These are phyloP conservation scores for Catharus bicknelli DNA, from an alignment of 2,113 vertebrate species.

Conservation along the genomic window DNA sequence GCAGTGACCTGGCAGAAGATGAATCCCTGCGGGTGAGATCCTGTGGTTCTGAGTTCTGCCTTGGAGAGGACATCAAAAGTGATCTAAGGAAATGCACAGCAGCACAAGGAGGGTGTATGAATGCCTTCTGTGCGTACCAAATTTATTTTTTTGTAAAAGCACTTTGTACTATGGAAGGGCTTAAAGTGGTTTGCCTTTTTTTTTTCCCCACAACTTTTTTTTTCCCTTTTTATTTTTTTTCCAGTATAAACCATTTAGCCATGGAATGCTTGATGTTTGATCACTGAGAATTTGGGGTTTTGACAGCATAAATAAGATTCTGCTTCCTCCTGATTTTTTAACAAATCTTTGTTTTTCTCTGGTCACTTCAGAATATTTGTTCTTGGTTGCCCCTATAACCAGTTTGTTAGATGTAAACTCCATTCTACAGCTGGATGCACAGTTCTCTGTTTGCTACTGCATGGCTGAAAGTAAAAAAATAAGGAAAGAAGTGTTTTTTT, in stretches of 20 bases:
- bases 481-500: not conserved
- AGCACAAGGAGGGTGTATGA: not conserved
- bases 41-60: not conserved
- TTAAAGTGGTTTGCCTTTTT: not conserved
- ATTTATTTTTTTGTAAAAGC: not conserved
- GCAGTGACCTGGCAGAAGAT: not conserved
- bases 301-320: not conserved
- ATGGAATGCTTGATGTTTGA: not conserved
- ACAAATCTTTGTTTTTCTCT: not conserved
- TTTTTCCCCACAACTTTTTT: not conserved
- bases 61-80: not conserved
- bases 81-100: not conserved
- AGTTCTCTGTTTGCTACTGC: not conserved
- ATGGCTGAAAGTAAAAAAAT: not conserved
- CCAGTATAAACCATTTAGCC: not conserved
- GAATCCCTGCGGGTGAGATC: not conserved
- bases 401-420: not conserved
- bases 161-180: not conserved
- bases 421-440: not conserved
- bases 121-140: not conserved
- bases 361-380: not conserved
- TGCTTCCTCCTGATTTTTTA: not conserved
- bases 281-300: rapidly evolving
- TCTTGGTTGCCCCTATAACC: not conserved
- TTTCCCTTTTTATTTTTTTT: not conserved